Evolutionary conservation across 2,888 invertebrate species (phyloP).

Genomic region (Parnassius mnemosyne): DNA sequence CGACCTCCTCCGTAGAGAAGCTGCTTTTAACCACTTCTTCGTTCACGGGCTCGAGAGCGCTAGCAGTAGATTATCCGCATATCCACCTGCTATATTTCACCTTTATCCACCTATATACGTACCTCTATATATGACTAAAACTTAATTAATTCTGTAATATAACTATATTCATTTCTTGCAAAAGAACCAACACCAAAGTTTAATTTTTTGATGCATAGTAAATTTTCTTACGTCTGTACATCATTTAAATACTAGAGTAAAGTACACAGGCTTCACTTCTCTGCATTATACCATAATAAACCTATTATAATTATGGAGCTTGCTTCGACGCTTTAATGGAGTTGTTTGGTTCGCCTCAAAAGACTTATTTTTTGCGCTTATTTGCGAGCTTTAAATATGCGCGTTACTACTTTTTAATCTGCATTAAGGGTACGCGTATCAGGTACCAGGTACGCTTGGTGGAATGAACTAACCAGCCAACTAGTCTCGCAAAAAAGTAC

Average conservation of each 20-base stretch:
- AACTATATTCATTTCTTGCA: neutral
- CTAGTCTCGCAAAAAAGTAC: no score
- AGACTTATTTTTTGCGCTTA: conserved; percentile 53
- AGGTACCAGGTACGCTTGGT: neutral
- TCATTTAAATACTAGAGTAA: conserved; percentile 7
- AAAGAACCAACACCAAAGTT: neutral
- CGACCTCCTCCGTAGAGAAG: conserved; percentile 7
- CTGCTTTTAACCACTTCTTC: conserved; percentile 6
- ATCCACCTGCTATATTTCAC: conserved; percentile 39
- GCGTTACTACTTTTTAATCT: neutral
- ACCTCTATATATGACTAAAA: conserved; percentile 16
- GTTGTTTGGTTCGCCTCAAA: conserved; percentile 35
- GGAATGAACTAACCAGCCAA: neutral
- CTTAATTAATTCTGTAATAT: neutral
- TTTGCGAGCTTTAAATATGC: conserved; percentile 42
- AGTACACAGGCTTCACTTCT: conserved; percentile 30
- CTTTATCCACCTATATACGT: conserved; percentile 27
- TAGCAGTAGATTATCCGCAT: conserved; percentile 45
- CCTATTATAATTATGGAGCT: conserved; percentile 45
- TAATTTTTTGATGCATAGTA: neutral
- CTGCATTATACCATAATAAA: conserved; percentile 36
- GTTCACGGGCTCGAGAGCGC: conserved; percentile 34
- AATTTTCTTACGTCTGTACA: conserved; percentile 1
- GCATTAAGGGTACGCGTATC: neutral
- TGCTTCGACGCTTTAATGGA: conserved; percentile 67